These are phyloP conservation scores for Akabosia matsudoensis DNA, from an alignment of 1,140 invertebrate genomes.

Conservation along the genomic window DNA sequence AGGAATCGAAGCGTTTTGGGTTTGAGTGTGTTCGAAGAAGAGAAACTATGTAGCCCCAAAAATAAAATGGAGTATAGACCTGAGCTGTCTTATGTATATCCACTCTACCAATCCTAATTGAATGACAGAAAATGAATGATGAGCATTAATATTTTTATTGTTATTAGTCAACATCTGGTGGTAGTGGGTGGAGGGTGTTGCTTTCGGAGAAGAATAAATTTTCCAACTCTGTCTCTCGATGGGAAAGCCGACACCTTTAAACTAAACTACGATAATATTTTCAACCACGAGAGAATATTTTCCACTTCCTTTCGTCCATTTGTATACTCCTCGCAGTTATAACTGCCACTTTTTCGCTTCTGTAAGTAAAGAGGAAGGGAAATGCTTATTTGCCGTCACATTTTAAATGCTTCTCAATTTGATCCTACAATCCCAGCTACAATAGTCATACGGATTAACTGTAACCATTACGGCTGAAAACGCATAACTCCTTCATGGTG, in stretches of 20 bases:
- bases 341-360: background rate
- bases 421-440: slow-evolving; percentile 31
- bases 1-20: too few relatives aligned
- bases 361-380: background rate
- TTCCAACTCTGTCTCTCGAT: too few relatives aligned
- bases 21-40: too few relatives aligned
- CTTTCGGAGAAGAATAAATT: too few relatives aligned
- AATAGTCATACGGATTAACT: slow-evolving; percentile 39
- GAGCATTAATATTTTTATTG: slow-evolving; percentile 15
- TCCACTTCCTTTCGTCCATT: background rate
- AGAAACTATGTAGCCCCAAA: background rate
- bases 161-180: slow-evolving; percentile 10
- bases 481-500: background rate
- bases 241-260: too few relatives aligned
- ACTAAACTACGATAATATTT: too few relatives aligned
- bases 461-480: slow-evolving; percentile 3
- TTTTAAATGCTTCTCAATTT: slow-evolving; percentile 26
- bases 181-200: background rate
- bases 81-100: background rate
- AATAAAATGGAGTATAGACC: background rate
- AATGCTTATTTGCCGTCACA: background rate
- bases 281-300: background rate
- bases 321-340: background rate
- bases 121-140: slow-evolving; percentile 18
- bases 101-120: background rate